Base-by-base conservation (phyloP, 2,888 invertebrate genomes). In the Drosophila gaucha region DNA sequence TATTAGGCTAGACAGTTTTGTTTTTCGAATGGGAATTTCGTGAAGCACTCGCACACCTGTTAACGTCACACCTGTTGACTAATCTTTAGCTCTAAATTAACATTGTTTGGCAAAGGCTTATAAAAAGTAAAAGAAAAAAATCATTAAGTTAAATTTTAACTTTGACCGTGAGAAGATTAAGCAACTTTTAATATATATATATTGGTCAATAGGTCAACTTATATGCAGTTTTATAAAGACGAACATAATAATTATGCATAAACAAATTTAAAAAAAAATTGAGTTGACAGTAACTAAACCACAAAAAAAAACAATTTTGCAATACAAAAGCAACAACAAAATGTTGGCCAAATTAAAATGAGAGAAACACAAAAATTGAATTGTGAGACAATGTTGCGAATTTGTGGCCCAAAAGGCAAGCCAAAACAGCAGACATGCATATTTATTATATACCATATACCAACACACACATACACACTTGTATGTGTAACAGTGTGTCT, bases 341-440 rank as follows among this genome's bases (percentile, higher is more conserved):
- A 31, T 44, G 60, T 67, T 79, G 62, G 62, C 62, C 47, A 75
- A 57, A 75, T 59, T 35, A 35, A 41, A 69, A 59, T 54, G 33
- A 59, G 26, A 50, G 38, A 63, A 38, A 51, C 6, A 57, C 41
- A 51, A 66, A 56, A 56, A 62, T 46, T 43, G 46, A 67, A 62
- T 57, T 38, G 62, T 20, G 57, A 66, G 62, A 65, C 69, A 74
- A 70, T 69, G 72, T 84, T 79, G 80, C 82, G 75, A 74, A 80
- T 84, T 70, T 66, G 59, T 52, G 47, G 56, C 60, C 41, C 58
- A 65, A 75, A 75, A 72, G 59, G 43, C 59, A 39, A 62, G 36
- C 52, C 44, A 62, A 67, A 55, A 36, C 18, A 44, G 10, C 43
- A 43, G 31, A 57, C 28, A 49, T 28, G n/a, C n/a, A 46, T 20